Base-by-base conservation (phyloP, 1,140 invertebrate species). In the Sarcophaga peregrina region DNA sequence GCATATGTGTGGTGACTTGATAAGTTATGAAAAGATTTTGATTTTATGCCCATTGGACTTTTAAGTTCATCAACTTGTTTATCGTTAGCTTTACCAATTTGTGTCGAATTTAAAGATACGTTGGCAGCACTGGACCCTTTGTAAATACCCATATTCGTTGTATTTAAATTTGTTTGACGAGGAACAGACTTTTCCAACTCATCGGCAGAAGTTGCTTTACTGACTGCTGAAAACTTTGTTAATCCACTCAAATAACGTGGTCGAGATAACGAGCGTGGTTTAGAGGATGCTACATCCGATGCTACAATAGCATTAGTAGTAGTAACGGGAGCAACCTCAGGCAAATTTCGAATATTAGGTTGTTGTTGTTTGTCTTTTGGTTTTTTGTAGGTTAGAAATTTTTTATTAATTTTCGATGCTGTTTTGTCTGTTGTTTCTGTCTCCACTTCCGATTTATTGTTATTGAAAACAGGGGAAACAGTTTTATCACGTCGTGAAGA, bases 21-120 rank as follows among this genome's bases (percentile, higher is more conserved):
- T 72, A 90, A 81, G 75, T 90, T 90, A 80, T 90, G 88, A 83
- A 90, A 90, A 46, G 89, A 90, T 78, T 90, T 90, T 20, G 89
- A 89, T 84, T 90, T 90, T 37, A 87, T 90, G 47, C 89, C 89
- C 89, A 90, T 90, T 3, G 89, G 89, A 83, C 88, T 89, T 72
- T 90, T 89, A 0, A 90, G 78, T 17, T 89, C 88, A 0, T 73
- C 84, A n/a, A 58, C 48, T 50, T 62, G 15, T 13, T 75, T 48
- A 75, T 81, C 52, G 58, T 17, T 50, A 20, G 68, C 37, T 20
- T 46, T 47, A 5, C 62, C 58, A 62, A 45, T 17, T 80, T 80
- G 13, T 50, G 82, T 72, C 13, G 25, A 8, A 68, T 80, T 52
- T 52, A 74, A 54, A 11, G 50, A 48, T 11, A 25, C 9, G 13